Evolutionary conservation across 2,888 invertebrate species (phyloP).

Genomic region (Spatulosminthurus flaviceps): DNA sequence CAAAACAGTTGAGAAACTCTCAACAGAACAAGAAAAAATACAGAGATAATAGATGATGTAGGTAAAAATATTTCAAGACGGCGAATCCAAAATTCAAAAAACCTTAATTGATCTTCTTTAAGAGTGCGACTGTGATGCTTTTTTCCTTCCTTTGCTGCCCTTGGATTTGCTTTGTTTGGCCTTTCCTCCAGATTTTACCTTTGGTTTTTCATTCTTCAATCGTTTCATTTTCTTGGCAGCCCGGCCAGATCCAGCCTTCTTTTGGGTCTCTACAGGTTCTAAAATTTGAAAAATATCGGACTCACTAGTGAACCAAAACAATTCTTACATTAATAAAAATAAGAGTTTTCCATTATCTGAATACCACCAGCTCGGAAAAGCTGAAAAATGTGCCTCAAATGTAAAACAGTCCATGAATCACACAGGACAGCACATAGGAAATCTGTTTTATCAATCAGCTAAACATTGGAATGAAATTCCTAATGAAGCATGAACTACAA

Average conservation of each 20-base stretch:
- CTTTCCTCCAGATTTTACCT: slow-evolving; percentile 16
- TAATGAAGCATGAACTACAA: too few species aligned
- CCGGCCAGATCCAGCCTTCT: slow-evolving; percentile 22
- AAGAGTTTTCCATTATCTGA: too few species aligned
- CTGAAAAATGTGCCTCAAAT: too few species aligned
- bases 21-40: slow-evolving; percentile 10
- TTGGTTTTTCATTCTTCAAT: slow-evolving; percentile 31
- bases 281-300: neutral
- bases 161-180: slow-evolving; percentile 25
- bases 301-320: neutral
- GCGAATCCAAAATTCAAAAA: slow-evolving; percentile 24
- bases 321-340: too few species aligned
- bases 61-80: slow-evolving; percentile 30
- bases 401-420: too few species aligned
- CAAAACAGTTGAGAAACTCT: slow-evolving; percentile 1
- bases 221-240: slow-evolving; percentile 30
- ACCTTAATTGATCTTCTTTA: neutral
- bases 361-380: too few species aligned
- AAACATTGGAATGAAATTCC: too few species aligned
- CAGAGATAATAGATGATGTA: neutral
- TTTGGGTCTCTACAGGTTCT: neutral
- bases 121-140: slow-evolving; percentile 3
- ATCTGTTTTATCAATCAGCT: too few species aligned
- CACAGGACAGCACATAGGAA: too few species aligned
- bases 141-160: slow-evolving; percentile 27